These are phyloP conservation scores for Deroptyus accipitrinus DNA, from an alignment of 2,113 vertebrate species.

Conservation along the genomic window DNA sequence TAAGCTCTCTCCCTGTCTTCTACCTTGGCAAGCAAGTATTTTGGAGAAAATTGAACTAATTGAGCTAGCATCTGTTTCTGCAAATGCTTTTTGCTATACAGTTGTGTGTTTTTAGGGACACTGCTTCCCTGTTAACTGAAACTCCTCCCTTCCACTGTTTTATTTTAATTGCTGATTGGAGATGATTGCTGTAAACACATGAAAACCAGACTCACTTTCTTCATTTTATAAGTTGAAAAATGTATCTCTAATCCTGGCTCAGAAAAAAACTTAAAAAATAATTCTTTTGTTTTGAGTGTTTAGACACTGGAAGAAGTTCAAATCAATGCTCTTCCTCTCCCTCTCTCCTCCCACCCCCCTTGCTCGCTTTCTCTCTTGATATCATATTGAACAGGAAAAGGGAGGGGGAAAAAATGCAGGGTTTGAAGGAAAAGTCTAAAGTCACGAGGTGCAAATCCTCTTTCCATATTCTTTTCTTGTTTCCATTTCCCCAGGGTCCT, in stretches of 20 bases:
- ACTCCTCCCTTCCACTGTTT: neutral
- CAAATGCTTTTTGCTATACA: neutral
- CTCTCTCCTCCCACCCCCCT: neutral
- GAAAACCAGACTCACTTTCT: neutral
- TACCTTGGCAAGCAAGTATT: neutral
- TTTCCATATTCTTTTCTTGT: conserved; percentile 28
- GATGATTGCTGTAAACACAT: neutral
- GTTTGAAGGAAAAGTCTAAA: conserved; percentile 20
- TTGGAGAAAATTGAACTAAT: neutral
- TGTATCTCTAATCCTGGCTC: neutral
- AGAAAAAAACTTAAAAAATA: neutral
- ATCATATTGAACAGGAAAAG: conserved; percentile 24
- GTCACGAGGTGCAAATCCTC: conserved; percentile 34
- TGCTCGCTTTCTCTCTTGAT: neutral
- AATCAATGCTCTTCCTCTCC: neutral
- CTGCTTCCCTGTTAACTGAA: neutral
- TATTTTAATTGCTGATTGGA: neutral
- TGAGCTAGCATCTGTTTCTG: conserved; percentile 1
- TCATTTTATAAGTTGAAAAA: neutral
- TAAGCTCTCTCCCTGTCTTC: neutral
- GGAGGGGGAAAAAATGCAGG: neutral
- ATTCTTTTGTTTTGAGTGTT: neutral
- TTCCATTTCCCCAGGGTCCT: conserved; percentile 6
- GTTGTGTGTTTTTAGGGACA: neutral
- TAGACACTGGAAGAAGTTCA: neutral